Evolutionary conservation across 92 coral and sea anemone genomes (phyloP).

Genomic region (Ricordea florida): DNA sequence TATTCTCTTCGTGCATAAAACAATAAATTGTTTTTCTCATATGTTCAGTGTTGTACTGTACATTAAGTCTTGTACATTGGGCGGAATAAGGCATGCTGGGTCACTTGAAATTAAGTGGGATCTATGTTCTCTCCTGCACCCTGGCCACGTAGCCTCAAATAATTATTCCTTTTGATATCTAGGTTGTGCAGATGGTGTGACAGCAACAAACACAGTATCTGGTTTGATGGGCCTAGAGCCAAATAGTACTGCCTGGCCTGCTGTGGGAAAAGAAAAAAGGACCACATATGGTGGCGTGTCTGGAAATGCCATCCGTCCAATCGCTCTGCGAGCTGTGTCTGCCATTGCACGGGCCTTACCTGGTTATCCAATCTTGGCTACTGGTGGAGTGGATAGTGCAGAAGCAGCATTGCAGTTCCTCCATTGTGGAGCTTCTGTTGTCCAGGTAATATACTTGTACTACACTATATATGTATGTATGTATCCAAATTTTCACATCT

Average conservation of each 20-base stretch:
- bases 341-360: slow-evolving; percentile 93
- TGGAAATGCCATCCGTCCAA: slow-evolving; percentile 97
- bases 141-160: too few relatives aligned
- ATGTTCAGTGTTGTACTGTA: too few relatives aligned
- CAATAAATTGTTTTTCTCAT: too few relatives aligned
- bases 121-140: too few relatives aligned
- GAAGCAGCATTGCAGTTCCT: slow-evolving; percentile 95
- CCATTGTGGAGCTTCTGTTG: slow-evolving; percentile 94
- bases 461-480: not conserved
- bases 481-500: not conserved
- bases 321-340: slow-evolving; percentile 97
- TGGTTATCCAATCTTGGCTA: slow-evolving; percentile 92
- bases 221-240: slow-evolving; percentile 93
- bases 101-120: too few relatives aligned
- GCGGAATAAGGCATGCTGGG: too few relatives aligned
- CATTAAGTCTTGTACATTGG: too few relatives aligned
- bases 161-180: not conserved
- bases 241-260: slow-evolving; percentile 84
- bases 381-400: slow-evolving; percentile 99
- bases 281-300: slow-evolving; percentile 99
- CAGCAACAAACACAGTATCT: slow-evolving; percentile 98
- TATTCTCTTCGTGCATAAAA: too few relatives aligned
- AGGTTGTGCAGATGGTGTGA: slow-evolving; percentile 98
- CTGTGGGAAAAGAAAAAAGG: slow-evolving; percentile 71
- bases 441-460: slow-evolving; percentile 67